phyloP scores from a whole-genome alignment of 2,113 vertebrate species.

The Nesoenas mayeri region DNA sequence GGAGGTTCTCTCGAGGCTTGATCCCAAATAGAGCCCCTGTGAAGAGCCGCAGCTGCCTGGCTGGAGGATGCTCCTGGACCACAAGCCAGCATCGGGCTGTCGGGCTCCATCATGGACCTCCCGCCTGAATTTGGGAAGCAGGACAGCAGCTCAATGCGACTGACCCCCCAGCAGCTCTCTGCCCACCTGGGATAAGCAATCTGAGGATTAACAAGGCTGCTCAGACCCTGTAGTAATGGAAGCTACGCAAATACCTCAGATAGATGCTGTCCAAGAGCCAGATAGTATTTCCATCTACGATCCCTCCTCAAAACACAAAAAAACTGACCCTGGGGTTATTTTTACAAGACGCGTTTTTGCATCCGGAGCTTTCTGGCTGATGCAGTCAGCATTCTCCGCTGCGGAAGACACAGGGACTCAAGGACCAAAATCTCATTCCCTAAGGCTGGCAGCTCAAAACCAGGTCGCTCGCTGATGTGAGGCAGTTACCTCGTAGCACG shows the following conservation, averaged over 20 bases:
- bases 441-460: neutral
- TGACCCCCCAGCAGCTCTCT: neutral
- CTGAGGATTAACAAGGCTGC: neutral
- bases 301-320: neutral
- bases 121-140: neutral
- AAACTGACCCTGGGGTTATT: neutral
- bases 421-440: neutral
- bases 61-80: neutral
- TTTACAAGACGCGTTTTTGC: neutral
- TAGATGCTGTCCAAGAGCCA: neutral
- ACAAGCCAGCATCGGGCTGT: neutral
- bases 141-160: rapidly evolving
- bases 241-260: neutral
- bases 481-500: neutral
- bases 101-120: neutral
- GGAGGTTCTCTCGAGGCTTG: neutral
- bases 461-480: rapidly evolving
- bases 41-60: rapidly evolving
- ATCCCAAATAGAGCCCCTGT: neutral
- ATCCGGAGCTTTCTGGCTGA: neutral
- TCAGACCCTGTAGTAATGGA: neutral
- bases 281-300: neutral
- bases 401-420: neutral
- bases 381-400: neutral
- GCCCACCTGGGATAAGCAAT: neutral